Evolutionary conservation across 2,888 invertebrate species (phyloP), one percentile per base, ranked within the genome.

Genomic region (Gymnocheta viridis): DNA sequence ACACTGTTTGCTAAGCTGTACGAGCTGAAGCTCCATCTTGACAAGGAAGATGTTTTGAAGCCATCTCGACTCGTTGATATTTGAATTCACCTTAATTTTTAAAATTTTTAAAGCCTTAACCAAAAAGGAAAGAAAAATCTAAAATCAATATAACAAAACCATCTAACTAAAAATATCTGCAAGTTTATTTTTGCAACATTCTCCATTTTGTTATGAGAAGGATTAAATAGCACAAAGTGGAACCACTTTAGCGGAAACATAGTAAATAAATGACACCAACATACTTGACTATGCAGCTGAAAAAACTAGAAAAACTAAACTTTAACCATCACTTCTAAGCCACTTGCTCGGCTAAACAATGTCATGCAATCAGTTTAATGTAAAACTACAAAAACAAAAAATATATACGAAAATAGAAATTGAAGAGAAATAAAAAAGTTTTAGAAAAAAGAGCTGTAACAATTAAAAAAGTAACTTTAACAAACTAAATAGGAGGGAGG

Each of bases 181-280:
- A 47, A 82, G 14, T 49, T 62, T 72, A 14, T 41, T 69, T 51
- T 58, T 47, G 2, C 29, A 2, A 24, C 32, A 32, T 60, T 72
- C 67, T 51, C 22, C 51, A 70, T 70, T 66, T 77, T 80, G 72
- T 77, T 84, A 62, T 77, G 54, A 76, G 60, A 67, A 67, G 85
- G 86, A 87, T 87, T 87, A 87, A 87, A 87, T 87, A 83, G 82
- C 86, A 86, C 86, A 86, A 87, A 87, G 87, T 86, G 85, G 86
- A 87, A 86, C 85, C 87, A 86, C 86, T 86, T 87, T 82, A 86
- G 85, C 86, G 87, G 86, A 86, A 86, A 86, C 85, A 84, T 74
- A 84, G 85, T 82, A 84, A 77, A 80, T 85, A 85, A 86, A 86
- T 86, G 84, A 82, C 86, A 86, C 79, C 72, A 81, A 84, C 83